phyloP scores from a whole-genome alignment of 2,888 invertebrate species.

The Ochropacha duplaris region DNA sequence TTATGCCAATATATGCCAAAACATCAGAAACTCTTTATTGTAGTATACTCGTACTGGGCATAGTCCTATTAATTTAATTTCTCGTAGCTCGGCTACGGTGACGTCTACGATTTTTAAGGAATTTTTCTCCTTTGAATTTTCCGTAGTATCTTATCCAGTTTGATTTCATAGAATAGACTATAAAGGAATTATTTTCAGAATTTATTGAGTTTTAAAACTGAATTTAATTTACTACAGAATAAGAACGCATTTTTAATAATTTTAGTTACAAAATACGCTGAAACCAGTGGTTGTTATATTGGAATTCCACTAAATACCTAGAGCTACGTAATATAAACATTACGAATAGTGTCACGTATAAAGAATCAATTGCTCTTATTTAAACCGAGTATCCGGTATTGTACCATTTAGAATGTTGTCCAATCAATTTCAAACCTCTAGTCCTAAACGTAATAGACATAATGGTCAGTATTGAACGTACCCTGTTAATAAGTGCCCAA shows the following conservation, averaged over 20 bases:
- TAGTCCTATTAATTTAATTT: background rate
- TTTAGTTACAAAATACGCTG: too few species aligned
- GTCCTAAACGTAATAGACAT: background rate
- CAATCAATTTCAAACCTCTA: background rate
- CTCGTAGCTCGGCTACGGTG: background rate
- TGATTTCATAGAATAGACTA: too few species aligned
- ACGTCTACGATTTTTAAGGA: background rate
- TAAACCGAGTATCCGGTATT: constrained; percentile 20
- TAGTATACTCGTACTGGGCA: too few species aligned
- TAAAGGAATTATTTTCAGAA: too few species aligned
- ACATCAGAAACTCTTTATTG: too few species aligned
- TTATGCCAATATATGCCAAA: too few species aligned
- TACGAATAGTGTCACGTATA: constrained; percentile 31
- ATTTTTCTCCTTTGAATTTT: too few species aligned
- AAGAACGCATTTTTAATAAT: too few species aligned
- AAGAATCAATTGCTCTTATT: constrained; percentile 24
- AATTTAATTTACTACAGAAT: too few species aligned
- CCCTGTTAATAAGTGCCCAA: background rate
- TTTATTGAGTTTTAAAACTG: too few species aligned
- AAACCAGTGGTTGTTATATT: too few species aligned
- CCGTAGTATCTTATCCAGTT: too few species aligned
- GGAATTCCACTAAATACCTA: constrained; percentile 4
- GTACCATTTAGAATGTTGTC: background rate
- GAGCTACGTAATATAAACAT: constrained; percentile 26
- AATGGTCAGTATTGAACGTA: background rate